These are phyloP conservation scores for Teleogryllus occipitalis DNA, from an alignment of 1,140 invertebrate species.

Conservation along the genomic window DNA sequence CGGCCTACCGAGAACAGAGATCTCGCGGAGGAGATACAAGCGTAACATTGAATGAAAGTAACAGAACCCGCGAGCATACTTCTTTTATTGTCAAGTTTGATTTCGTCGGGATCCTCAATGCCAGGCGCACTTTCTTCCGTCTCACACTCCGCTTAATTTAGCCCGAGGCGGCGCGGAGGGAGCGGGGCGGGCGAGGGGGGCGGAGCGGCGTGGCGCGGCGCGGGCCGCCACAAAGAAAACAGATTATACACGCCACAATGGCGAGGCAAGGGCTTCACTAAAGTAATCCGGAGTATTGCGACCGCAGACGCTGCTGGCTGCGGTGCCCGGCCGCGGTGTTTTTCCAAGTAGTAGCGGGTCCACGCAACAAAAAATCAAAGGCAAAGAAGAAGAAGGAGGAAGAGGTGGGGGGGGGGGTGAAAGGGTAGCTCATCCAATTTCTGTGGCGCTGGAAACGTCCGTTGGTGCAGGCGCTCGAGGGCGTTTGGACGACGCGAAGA, in stretches of 20 bases:
- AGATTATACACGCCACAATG: not conserved
- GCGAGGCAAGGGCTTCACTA: not conserved
- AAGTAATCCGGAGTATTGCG: not conserved
- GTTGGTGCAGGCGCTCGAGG: not conserved
- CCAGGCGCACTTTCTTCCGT: not conserved
- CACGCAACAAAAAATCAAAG: not conserved
- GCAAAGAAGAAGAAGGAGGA: not conserved
- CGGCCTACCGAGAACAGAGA: not conserved
- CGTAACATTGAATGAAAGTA: constrained; percentile 5
- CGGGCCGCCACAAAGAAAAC: not conserved
- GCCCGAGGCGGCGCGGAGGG: no score
- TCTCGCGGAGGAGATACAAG: not conserved
- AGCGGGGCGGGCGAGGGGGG: no score
- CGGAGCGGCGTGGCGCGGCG: no score
- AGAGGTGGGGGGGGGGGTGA: no score
- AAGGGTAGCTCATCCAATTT: not conserved
- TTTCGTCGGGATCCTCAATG: not conserved
- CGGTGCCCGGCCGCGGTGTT: not conserved
- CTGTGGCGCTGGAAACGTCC: not conserved
- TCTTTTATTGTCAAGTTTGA: constrained; percentile 5
- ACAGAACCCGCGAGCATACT: not conserved
- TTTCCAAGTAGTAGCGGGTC: not conserved
- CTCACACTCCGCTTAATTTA: not conserved
- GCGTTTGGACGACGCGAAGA: no score
- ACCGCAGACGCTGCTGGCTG: not conserved